A percentile compares a stretch with the other conserved stretches of the same genome.
Conservation (phyloP, 2,888 invertebrate genomes). For the Heterodera filipjevi region DNA sequence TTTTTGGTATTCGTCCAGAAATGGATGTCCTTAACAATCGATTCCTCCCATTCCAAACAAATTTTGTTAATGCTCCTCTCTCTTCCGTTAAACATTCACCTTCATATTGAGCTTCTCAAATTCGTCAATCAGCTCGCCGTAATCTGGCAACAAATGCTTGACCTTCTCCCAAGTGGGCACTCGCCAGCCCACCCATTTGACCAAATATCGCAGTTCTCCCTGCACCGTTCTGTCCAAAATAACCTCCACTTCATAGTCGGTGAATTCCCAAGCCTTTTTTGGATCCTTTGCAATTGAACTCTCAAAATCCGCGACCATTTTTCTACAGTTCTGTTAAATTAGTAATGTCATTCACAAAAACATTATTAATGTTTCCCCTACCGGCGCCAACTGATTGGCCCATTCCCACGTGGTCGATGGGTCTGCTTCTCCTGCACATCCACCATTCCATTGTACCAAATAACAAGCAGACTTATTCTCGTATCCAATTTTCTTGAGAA, state of each 20-base stretch:
- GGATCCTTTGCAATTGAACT: not conserved
- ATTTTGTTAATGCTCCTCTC: too few species aligned
- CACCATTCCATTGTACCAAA: conserved; percentile 8
- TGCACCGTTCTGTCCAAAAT: conserved; percentile 22
- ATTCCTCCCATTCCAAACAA: too few species aligned
- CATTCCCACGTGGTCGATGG: not conserved
- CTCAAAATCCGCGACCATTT: conserved; percentile 13
- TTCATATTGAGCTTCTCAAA: not conserved
- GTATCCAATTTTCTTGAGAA: conserved; percentile 8
- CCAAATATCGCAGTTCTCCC: conserved; percentile 3
- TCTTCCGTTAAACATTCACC: not conserved
- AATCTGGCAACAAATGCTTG: not conserved
- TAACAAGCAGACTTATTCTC: not conserved
- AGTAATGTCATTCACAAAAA: not conserved
- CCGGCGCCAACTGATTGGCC: not conserved
- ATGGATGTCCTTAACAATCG: not conserved
- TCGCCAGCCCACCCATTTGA: conserved; percentile 21
- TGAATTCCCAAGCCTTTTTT: not conserved
- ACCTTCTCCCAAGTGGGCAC: conserved; percentile 20
- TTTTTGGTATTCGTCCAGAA: not conserved
- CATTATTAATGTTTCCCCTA: not conserved
- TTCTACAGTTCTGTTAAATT: not conserved
- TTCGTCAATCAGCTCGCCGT: not conserved
- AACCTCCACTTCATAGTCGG: conserved; percentile 20
- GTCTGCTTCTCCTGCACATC: not conserved